Percentiles rank a stretch among this genome's conserved stretches.
Evolutionary conservation across 2,888 invertebrate genomes (phyloP).

Genomic region (Nysson spinosus): DNA sequence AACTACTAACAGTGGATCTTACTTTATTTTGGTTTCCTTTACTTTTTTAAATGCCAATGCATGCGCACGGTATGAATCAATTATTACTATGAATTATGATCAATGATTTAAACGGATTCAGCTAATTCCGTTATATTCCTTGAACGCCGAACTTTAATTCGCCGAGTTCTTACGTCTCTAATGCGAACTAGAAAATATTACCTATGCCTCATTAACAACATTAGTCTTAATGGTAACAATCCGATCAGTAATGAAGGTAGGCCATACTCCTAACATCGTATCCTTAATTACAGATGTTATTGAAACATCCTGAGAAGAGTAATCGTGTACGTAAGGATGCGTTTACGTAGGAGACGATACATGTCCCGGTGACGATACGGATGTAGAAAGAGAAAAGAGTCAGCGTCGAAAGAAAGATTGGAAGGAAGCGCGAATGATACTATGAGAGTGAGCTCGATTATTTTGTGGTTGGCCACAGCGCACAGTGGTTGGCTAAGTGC

Average conservation of each 20-base stretch:
- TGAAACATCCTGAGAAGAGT: constrained; percentile 19
- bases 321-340: constrained; percentile 52
- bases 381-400: constrained; percentile 7
- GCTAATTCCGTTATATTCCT: too few species aligned
- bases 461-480: constrained; percentile 76
- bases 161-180: too few species aligned
- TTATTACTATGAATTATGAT: too few species aligned
- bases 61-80: too few species aligned
- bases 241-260: too few species aligned
- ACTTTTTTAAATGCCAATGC: too few species aligned
- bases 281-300: constrained; percentile 32
- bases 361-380: constrained; percentile 53
- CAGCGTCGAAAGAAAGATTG: constrained; percentile 10
- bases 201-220: too few species aligned
- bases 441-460: constrained; percentile 73
- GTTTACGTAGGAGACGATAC: constrained; percentile 57
- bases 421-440: constrained; percentile 42
- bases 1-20: constrained; percentile 11
- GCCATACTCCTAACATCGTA: too few species aligned
- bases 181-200: too few species aligned
- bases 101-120: too few species aligned
- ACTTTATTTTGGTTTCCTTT: constrained; percentile 25
- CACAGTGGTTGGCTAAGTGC: constrained; percentile 65
- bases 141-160: too few species aligned
- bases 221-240: too few species aligned